Base-by-base conservation (phyloP, 2,113 vertebrate species). In the Ramphastos sulfuratus region DNA sequence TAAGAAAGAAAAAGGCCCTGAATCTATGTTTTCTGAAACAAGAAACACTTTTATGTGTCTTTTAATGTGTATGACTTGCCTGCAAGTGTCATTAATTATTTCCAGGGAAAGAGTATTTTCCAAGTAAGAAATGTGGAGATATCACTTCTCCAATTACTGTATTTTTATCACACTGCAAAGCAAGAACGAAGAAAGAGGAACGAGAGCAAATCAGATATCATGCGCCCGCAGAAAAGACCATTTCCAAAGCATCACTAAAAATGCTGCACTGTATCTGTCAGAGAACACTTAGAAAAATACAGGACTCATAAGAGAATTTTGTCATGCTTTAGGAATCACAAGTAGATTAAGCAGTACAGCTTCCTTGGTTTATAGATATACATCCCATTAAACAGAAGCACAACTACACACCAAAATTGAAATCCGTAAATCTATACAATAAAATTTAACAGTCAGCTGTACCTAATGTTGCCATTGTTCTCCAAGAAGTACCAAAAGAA, bases 391-490 rank as follows among this genome's bases (percentile, higher is more conserved):
- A 92, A 92, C 14, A 81, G 50, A 80, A 94, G 76, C 25, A 89
- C 75, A 96, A 88, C 77, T 87, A 73, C 35, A 90, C 33, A 48
- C 46, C 87, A 76, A 94, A 92, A 93, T 69, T 80, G 35, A 93
- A 93, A 89, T 71, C 95, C 79, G 82, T 95, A 81, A 92, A 93
- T 93, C 33, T 64, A 35, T 54, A 93, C 31, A 91, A 82, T 87
- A 92, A 93, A 95, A 82, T 75, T 74, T 81, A 82, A 95, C 59
- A 72, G 52, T 55, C 42, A 91, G 72, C 39, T 84, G 35, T 63
- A 77, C 75, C 23, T 85, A 82, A 75, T 23, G 10, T 73, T 85
- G 39, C 42, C 75, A 76, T 52, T 89, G 75, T 91, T 89, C 69
- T 85, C 74, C 56, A 73, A 69, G 61, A 92, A 93, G 28, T 37